phyloP scores from a whole-genome alignment of 2,888 invertebrate genomes.

The Pseudoips prasinana region DNA sequence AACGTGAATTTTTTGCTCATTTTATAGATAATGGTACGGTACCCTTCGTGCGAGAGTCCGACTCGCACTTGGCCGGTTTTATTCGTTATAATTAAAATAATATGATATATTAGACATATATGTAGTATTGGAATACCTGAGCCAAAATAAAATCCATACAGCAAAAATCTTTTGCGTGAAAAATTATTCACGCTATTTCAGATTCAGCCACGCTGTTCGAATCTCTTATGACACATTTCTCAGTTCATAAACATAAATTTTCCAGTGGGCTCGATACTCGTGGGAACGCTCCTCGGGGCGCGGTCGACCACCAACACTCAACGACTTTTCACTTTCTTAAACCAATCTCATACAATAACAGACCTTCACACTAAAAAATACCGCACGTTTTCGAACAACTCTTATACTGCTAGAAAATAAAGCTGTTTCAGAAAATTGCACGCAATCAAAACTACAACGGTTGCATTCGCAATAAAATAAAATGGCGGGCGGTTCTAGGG shows the following conservation, averaged over 20 bases:
- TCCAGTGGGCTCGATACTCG: slow-evolving; percentile 72
- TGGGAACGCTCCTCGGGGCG: slow-evolving; percentile 72
- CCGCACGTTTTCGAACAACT: slow-evolving; percentile 23
- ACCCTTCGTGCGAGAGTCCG: too few relatives aligned
- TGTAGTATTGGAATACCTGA: too few relatives aligned
- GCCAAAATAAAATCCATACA: not conserved
- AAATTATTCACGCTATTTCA: slow-evolving; percentile 78
- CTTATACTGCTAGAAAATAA: slow-evolving; percentile 59
- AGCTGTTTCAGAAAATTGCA: slow-evolving; percentile 59
- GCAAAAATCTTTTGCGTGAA: slow-evolving; percentile 50
- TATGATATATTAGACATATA: too few relatives aligned
- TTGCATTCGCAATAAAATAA: slow-evolving; percentile 65
- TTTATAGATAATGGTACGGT: too few relatives aligned
- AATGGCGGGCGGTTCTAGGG: slow-evolving; percentile 45
- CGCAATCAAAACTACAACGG: slow-evolving; percentile 45
- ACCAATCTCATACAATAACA: slow-evolving; percentile 30
- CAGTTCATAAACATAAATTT: slow-evolving; percentile 80
- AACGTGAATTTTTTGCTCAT: too few relatives aligned
- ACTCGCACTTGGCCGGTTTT: too few relatives aligned
- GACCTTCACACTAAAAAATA: slow-evolving; percentile 34
- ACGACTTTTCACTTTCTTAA: slow-evolving; percentile 74
- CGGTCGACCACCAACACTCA: slow-evolving; percentile 74
- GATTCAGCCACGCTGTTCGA: slow-evolving; percentile 67
- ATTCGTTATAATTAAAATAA: too few relatives aligned
- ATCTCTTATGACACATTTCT: slow-evolving; percentile 80